Evolutionary conservation across 2,888 invertebrate species (phyloP).

Genomic region (Blomia tropicalis): DNA sequence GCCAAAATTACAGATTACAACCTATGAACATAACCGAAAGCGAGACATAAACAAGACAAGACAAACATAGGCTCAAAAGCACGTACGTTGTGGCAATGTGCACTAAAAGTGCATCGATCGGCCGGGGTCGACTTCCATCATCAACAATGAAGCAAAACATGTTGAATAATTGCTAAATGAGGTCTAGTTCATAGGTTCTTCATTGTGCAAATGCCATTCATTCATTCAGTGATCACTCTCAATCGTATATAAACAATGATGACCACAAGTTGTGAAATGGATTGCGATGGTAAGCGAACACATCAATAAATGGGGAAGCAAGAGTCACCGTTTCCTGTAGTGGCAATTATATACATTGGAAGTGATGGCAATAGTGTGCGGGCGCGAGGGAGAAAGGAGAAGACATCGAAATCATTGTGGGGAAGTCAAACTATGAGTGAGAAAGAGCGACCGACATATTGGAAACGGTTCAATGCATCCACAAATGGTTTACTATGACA

Average conservation of each 20-base stretch:
- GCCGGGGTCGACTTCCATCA: background rate
- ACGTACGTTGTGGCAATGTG: background rate
- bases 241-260: too few relatives aligned
- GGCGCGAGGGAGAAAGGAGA: too few relatives aligned
- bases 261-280: too few relatives aligned
- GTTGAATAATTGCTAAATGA: slow-evolving; percentile 8
- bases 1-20: background rate
- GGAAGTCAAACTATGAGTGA: too few relatives aligned
- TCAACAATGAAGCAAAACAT: background rate
- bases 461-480: slow-evolving; percentile 2
- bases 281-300: too few relatives aligned
- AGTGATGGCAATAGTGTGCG: too few relatives aligned
- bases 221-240: background rate
- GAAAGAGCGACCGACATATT: slow-evolving; percentile 4
- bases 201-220: background rate
- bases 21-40: background rate
- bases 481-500: background rate
- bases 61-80: too few relatives aligned
- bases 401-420: too few relatives aligned
- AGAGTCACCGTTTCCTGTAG: slow-evolving; percentile 12
- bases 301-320: too few relatives aligned
- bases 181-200: background rate
- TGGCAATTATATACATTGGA: too few relatives aligned
- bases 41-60: slow-evolving; percentile 1
- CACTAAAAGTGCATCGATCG: background rate